Base-by-base conservation (phyloP, 2,888 invertebrate species). In the Volucella inanis region DNA sequence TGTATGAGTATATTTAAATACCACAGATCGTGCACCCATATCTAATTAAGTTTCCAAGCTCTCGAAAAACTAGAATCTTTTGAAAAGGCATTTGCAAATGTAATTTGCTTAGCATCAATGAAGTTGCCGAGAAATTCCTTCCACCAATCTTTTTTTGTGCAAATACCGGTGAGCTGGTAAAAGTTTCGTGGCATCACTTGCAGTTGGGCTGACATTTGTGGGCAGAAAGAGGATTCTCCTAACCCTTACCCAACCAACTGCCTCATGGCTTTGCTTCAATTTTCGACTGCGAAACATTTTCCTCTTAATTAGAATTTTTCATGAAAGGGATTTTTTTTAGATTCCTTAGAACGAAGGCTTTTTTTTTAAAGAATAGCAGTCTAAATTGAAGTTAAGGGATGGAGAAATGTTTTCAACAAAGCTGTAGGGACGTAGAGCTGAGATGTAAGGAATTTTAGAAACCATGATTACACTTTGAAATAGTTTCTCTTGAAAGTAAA, bases 241-340 rank as follows among this genome's bases (percentile, higher is more conserved):
- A 6, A 31, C 31, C 6, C 31, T 31, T 31, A 31, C 31, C 31
- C 41, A 18, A 49, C 3, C 38, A 14, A 12, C 49, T 14, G 14
- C 59, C 11, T 41, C 1, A 14, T 14, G 39, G 6, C 2, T 3
- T 31, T 31, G 15, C 41, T 38, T 10, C 0, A 31, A 54, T 45
- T 62, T 77, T 68, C 49, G 68, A 52, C 45, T 62, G 45, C 18
- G 22, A 64, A 78, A 78, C 43, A 71, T 77, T 77, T 77, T 43
- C 57, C 50, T 52, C 64, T 71, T 78, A 71, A 78, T 78, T 78
- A 71, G 57, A 71, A 64, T 78, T 78, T 57, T 41, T 49, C 18
- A 71, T 71, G 57, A 50, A 50, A 55, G 31, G 31, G 6, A 31
- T 6, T 22, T 22, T 22, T 22, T 22, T 22, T 22, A 6, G 6